phyloP scores from a whole-genome alignment of 2,113 vertebrate genomes.

The Cyanoramphus novaezelandiae region DNA sequence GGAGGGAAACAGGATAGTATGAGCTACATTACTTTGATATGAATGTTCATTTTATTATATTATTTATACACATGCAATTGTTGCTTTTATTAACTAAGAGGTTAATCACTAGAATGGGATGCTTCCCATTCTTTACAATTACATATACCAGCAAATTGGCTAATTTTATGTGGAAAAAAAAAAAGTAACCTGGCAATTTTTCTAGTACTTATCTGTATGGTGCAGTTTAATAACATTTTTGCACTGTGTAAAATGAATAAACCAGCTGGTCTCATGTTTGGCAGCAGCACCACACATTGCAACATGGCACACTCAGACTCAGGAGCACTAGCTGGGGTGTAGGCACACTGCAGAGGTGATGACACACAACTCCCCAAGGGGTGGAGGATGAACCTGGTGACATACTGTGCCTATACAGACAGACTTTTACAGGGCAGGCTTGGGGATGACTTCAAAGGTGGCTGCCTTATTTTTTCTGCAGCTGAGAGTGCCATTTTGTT shows the following conservation, averaged over 20 bases:
- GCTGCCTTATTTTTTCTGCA: background rate
- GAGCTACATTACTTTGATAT: slow-evolving; percentile 70
- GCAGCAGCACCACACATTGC: slow-evolving; percentile 16
- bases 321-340: background rate
- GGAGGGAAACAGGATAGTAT: slow-evolving; percentile 52
- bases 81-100: slow-evolving; percentile 82
- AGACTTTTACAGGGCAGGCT: background rate
- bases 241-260: slow-evolving; percentile 68
- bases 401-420: background rate
- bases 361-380: background rate
- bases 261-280: slow-evolving; percentile 19
- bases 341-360: slow-evolving; percentile 16
- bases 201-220: slow-evolving; percentile 75
- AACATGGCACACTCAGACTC: background rate
- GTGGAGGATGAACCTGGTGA: background rate
- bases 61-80: slow-evolving; percentile 77
- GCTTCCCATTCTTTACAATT: slow-evolving; percentile 74
- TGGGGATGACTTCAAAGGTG: slow-evolving; percentile 10
- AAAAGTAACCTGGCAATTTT: slow-evolving; percentile 73
- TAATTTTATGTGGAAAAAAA: slow-evolving; percentile 74
- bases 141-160: slow-evolving; percentile 75
- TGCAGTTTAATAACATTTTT: slow-evolving; percentile 77
- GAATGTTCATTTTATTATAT: slow-evolving; percentile 77
- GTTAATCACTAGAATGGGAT: slow-evolving; percentile 82
- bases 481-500: background rate